Base-by-base conservation (phyloP, 2,113 vertebrate genomes). In the Malaclemys terrapin region DNA sequence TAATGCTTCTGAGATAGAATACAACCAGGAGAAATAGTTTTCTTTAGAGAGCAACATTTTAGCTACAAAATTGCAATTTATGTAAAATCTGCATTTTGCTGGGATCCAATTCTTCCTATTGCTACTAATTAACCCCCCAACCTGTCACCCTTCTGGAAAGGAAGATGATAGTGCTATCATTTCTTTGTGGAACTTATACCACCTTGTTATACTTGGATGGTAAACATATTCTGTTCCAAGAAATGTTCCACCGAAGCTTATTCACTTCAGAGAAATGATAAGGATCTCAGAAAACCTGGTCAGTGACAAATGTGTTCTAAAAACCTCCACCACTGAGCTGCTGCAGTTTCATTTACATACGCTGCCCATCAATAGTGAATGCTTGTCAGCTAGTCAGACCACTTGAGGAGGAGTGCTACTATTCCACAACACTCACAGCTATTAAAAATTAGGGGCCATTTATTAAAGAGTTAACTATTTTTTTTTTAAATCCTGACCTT, bases 311-410 rank as follows among this genome's bases (percentile, higher is more conserved):
- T 4, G 1, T 47, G 2, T 42, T 91, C 81, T 72, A n/a, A 92
- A 82, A 79, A 89, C 47, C 80, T 0, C 0, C 17, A 76, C 86
- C 42, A n/a, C 16, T 49, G 90, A 93, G 56, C 53, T 89, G 45
- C 54, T 65, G 78, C 82, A 94, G 92, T 93, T 96, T 96, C 94
- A 94, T 93, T 96, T 97, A 95, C 90, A 84, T 75, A 91, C 83
- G 52, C 80, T 93, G 82, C 80, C 57, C 80, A 88, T 96, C 93
- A 97, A 72, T 88, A 94, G 56, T 93, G 78, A 94, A 95, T 90
- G 90, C 42, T 38, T 52, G 89, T 95, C 5, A 8, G 89, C 84
- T 94, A 87, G 93, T 90, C 80, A 93, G 52, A 4, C 3, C 4
- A 53, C 1, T 2, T 62, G 25, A 78, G 82, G 56, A 72, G 6